These are phyloP conservation scores for Nestor notabilis DNA, from an alignment of 2,113 vertebrate species.

Conservation along the genomic window DNA sequence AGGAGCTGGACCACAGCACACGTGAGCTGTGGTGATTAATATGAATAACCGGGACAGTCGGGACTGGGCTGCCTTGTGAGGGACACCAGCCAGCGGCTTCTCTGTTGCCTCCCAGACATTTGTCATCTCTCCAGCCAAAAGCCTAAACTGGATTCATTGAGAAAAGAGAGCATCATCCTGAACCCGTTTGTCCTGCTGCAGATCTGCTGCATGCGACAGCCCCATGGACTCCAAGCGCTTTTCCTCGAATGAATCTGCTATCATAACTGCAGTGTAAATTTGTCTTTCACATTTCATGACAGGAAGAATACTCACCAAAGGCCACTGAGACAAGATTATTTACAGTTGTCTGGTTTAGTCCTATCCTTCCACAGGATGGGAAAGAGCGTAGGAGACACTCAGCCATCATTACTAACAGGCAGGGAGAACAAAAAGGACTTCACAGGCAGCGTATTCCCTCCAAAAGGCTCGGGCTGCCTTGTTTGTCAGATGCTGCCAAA, in stretches of 20 bases:
- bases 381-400: fast-evolving
- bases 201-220: neutral
- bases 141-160: neutral
- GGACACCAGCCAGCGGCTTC: neutral
- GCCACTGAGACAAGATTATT: neutral
- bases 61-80: neutral
- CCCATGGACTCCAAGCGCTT: neutral
- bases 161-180: neutral
- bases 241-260: neutral
- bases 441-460: neutral
- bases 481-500: neutral
- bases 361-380: neutral
- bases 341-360: neutral
- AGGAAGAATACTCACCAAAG: neutral
- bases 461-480: neutral
- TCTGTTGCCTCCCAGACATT: neutral
- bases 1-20: neutral
- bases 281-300: neutral
- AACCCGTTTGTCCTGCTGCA: neutral
- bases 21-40: fast-evolving
- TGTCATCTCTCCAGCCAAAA: neutral
- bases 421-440: neutral
- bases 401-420: neutral
- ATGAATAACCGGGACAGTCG: fast-evolving
- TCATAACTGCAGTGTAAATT: neutral